Evolutionary conservation across 1,140 invertebrate species (phyloP), one percentile per base, ranked within the genome.

Genomic region (Drosophila setifemur): DNA sequence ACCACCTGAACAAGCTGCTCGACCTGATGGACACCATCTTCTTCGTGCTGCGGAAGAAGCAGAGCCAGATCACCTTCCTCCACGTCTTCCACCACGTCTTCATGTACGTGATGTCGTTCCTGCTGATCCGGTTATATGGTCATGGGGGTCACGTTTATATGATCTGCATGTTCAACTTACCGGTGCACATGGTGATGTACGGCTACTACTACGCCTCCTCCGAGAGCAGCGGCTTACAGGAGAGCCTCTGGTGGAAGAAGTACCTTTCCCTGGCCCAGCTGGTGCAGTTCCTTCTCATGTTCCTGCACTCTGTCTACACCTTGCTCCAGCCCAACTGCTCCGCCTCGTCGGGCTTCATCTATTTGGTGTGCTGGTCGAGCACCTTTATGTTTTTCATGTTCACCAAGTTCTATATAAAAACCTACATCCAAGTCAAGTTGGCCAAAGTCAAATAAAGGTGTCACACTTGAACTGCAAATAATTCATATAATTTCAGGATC

Each of bases 71-170:
- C 16, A 72, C 77, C 6, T 11, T 40, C 8, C 55, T 82, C 9
- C 77, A 82, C 31, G 29, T 81, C 4, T 16, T 71, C 14, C 76
- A 81, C n/a, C 96, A 97, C 78, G 91, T 93, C 2, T 92, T 92
- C 0, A 74, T 89, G 67, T 28, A 49, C 6, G 1, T 28, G 0
- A 11, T n/a, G 3, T 16, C 25, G 0, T 85, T 67, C 11, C 0
- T 50, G 0, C 9, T 50, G 7, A 9, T 55, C 3, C 43, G 42
- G 0, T 54, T 60, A 3, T 31, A 19, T 33, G 66, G 73, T 8
- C 54, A 49, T 6, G 95, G 95, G 39, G 95, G 95, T 0, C 94
- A 95, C 61, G 90, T 92, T 0, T 70, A 29, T 1, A 43, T 40
- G 0, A 9, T 35, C 1, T 70, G 53, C 19, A 33, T 60, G 11